Conservation (phyloP, 1,140 invertebrate genomes). For the Lordiphosa stackelbergi region DNA sequence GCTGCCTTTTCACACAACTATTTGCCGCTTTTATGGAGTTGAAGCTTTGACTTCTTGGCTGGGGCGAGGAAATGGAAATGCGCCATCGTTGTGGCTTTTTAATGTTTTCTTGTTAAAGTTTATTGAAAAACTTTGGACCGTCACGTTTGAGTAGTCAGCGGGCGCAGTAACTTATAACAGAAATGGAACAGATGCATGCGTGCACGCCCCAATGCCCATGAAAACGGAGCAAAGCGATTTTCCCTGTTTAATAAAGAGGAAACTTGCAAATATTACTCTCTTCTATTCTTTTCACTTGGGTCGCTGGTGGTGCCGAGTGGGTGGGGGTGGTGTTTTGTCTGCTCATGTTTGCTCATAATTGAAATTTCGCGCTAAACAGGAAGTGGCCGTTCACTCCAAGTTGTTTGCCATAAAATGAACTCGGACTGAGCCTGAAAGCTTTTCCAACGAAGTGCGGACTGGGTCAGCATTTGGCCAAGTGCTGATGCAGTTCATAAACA, state of each 20-base stretch:
- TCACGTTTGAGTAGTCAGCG: constrained; percentile 74
- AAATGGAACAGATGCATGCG: constrained; percentile 64
- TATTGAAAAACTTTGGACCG: constrained; percentile 75
- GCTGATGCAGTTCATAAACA: constrained; percentile 47
- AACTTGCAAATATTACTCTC: constrained; percentile 58
- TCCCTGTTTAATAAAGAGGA: constrained; percentile 51
- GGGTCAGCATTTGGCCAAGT: constrained; percentile 35
- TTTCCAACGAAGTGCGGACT: constrained; percentile 14
- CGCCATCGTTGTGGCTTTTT: constrained; percentile 69
- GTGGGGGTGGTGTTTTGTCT: constrained; percentile 10
- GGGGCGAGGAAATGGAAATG: constrained; percentile 58
- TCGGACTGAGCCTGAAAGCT: constrained; percentile 35
- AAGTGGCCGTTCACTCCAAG: constrained; percentile 62
- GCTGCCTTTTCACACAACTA: constrained; percentile 61
- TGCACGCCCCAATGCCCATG: constrained; percentile 62
- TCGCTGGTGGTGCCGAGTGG: not conserved
- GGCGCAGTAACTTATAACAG: constrained; percentile 57
- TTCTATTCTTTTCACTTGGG: constrained; percentile 25
- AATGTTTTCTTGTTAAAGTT: constrained; percentile 76
- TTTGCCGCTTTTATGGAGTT: constrained; percentile 67
- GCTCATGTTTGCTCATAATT: constrained; percentile 67
- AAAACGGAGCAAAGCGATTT: constrained; percentile 70
- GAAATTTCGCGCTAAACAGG: constrained; percentile 74
- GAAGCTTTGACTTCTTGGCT: constrained; percentile 64
- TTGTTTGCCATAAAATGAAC: constrained; percentile 38